phyloP scores from a whole-genome alignment of 2,113 vertebrate species.

The Perca schrenkii region DNA sequence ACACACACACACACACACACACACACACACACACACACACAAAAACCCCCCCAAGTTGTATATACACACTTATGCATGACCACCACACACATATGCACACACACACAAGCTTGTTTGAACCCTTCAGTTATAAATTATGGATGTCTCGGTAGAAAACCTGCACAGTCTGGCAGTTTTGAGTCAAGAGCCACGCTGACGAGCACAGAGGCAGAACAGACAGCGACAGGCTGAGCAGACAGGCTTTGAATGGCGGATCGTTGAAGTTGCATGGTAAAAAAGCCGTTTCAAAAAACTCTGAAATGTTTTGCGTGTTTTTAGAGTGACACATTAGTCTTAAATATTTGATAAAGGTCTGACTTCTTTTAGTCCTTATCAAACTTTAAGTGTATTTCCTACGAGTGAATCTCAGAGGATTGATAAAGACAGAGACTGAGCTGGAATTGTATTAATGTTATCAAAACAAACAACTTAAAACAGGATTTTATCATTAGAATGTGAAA shows the following conservation, averaged over 20 bases:
- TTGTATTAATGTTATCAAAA: not conserved
- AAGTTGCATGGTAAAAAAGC: not conserved
- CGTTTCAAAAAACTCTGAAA: not conserved
- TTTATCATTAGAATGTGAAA: not conserved
- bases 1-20: not conserved
- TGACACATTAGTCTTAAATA: not conserved
- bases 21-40: not conserved
- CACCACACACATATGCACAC: not conserved
- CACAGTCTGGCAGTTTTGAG: conserved; percentile 25
- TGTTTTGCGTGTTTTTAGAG: not conserved
- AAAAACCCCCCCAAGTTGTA: not conserved
- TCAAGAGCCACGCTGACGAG: not conserved
- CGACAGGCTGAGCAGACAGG: not conserved
- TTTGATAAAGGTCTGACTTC: not conserved
- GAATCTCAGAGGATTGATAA: not conserved
- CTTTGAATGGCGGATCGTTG: not conserved
- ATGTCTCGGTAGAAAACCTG: conserved; percentile 36
- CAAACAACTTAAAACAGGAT: not conserved
- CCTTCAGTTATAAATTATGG: conserved; percentile 37
- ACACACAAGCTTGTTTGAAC: conserved; percentile 16
- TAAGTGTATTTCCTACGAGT: not conserved
- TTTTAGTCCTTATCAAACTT: not conserved
- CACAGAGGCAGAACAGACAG: conserved; percentile 25
- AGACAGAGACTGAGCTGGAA: not conserved
- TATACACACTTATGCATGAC: not conserved